A percentile compares a stretch with the other conserved stretches of the same genome.
These are phyloP conservation scores for Hemiprocne comata DNA, from an alignment of 2,113 vertebrate genomes.

Conservation along the genomic window DNA sequence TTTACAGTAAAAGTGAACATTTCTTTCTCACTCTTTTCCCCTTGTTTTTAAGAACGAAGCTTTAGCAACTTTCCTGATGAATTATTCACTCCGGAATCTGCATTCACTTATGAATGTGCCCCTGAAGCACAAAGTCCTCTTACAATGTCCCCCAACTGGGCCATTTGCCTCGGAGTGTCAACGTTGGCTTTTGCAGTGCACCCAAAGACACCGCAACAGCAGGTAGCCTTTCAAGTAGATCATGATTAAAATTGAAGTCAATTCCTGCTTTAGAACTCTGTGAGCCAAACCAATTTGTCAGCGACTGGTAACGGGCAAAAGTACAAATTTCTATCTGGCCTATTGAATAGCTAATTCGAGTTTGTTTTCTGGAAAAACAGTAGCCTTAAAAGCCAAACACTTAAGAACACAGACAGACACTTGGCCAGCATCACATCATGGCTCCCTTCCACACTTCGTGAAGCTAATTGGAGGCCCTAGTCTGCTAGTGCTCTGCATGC, in stretches of 20 bases:
- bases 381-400: constrained; percentile 83
- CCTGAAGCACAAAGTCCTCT: not conserved
- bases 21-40: not conserved
- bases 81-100: constrained; percentile 2
- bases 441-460: constrained; percentile 80
- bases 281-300: constrained; percentile 85
- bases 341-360: constrained; percentile 84
- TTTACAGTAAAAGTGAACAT: not conserved
- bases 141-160: not conserved
- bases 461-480: constrained; percentile 78
- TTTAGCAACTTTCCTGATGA: not conserved
- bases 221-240: constrained; percentile 76
- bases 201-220: constrained; percentile 72
- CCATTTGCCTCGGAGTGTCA: constrained; percentile 35
- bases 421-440: constrained; percentile 78
- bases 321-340: constrained; percentile 81
- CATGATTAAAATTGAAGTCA: constrained; percentile 79
- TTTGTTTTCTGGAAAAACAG: constrained; percentile 83
- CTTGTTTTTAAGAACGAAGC: constrained; percentile 8
- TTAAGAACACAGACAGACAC: constrained; percentile 83
- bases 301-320: constrained; percentile 81
- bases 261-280: constrained; percentile 79
- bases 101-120: not conserved
- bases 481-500: constrained; percentile 79
- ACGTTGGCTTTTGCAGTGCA: constrained; percentile 42